Base-by-base conservation (phyloP, 2,797 vertebrate genomes). In the Cossypha caffra region DNA sequence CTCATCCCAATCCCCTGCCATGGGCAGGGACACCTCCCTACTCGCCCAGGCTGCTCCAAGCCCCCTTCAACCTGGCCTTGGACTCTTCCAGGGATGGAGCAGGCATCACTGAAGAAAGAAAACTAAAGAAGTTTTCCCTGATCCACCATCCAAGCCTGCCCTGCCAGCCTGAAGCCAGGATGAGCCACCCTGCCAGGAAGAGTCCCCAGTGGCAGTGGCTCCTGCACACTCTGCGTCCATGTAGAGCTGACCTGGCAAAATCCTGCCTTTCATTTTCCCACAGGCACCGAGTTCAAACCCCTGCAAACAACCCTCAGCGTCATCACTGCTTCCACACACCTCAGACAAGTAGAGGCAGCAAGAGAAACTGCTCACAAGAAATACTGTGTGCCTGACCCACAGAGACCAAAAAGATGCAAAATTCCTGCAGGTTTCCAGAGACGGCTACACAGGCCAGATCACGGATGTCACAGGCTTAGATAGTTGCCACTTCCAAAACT, bases 211-310 rank as follows among this genome's bases (percentile, higher is more conserved):
- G 23, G 29, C 63, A 21, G 63, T 3, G 1, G 42, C 28, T 86
- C 63, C 40, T 2, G 5, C 50, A 13, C 15, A 2, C 0, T 0
- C 69, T 8, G 6, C 0, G 23, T 52, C 54, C 13, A 0, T 23
- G 16, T 0, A 42, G 71, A 74, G 92, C 73, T 63, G 78, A 75
- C 50, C 18, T 5, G 42, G 75, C 58, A 79, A 57, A 94, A 87
- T 76, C 38, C 55, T 8, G 17, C 17, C 71, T 40, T 33, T 11
- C 29, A 20, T 16, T 13, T 77, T 35, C 64, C 66, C 16, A 8
- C 12, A 31, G 40, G 76, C 68, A 10, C 7, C 0, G 1, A 71
- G 61, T 18, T 67, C 45, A 71, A 63, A 66, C 0, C 2, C 62
- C 47, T 50, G 43, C 31, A 18, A 24, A 57, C 23, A 20, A 0